Evolutionary conservation across 2,113 vertebrate genomes (phyloP).

Genomic region (Oxyura jamaicensis): DNA sequence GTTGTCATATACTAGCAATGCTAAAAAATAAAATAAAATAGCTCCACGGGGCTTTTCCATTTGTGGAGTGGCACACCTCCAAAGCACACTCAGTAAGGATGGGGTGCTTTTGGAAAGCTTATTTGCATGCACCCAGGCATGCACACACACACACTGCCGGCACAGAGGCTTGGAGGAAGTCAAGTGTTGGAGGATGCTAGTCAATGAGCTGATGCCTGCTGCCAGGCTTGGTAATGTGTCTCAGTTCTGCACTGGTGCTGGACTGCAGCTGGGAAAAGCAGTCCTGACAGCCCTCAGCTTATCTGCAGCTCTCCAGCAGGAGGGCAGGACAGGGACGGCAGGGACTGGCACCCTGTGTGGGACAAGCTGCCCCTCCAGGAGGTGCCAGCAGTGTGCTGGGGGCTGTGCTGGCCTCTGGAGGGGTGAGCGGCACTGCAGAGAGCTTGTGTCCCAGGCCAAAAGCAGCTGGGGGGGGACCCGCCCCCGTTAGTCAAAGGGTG

Average conservation of each 20-base stretch:
- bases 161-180: slow-evolving; percentile 17
- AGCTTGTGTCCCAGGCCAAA: background rate
- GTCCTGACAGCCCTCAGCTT: background rate
- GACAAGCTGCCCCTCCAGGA: background rate
- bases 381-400: background rate
- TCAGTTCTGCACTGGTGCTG: background rate
- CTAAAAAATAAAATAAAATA: slow-evolving; percentile 52
- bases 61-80: slow-evolving; percentile 58
- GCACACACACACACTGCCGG: background rate
- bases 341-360: rapidly evolving
- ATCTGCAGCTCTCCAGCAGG: background rate
- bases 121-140: slow-evolving; percentile 28
- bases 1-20: slow-evolving; percentile 38
- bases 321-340: background rate
- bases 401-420: background rate
- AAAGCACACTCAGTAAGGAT: slow-evolving; percentile 37
- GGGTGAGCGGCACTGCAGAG: background rate
- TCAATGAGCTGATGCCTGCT: background rate
- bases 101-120: slow-evolving; percentile 40
- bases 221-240: background rate
- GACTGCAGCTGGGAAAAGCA: background rate
- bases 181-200: background rate
- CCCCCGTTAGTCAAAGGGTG: background rate
- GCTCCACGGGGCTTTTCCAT: slow-evolving; percentile 47
- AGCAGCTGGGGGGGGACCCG: too few relatives aligned